Percentiles rank a stretch among this genome's conserved stretches.
Evolutionary conservation across 2,888 invertebrate species (phyloP).

Genomic region (Heliconius ismenius): DNA sequence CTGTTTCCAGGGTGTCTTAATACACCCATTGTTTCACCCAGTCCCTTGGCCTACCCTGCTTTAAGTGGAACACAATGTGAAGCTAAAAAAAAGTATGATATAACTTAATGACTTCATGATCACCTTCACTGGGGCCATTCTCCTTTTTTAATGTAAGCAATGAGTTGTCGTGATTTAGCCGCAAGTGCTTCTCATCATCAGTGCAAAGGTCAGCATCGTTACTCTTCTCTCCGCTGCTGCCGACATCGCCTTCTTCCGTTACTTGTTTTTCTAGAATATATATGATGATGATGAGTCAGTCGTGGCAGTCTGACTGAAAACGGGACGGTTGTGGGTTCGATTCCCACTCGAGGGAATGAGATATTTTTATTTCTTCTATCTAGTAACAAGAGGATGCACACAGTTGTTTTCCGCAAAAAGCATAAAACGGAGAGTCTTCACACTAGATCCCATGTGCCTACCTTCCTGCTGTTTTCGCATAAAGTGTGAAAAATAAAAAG

Average conservation of each 20-base stretch:
- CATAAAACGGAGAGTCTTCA: background rate
- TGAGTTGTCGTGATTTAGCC: slow-evolving; percentile 69
- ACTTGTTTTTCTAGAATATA: slow-evolving; percentile 61
- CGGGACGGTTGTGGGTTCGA: no score
- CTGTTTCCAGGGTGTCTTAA: no score
- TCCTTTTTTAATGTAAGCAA: slow-evolving; percentile 23
- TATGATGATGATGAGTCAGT: background rate
- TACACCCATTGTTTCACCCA: no score
- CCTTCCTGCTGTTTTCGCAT: background rate
- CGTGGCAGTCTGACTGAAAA: no score
- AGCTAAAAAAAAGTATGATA: background rate
- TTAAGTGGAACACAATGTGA: background rate
- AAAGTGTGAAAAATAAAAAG: background rate
- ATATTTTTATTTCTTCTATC: no score
- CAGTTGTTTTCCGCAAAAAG: background rate
- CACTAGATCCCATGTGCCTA: background rate
- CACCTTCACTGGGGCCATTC: slow-evolving; percentile 22
- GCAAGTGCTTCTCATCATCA: slow-evolving; percentile 74
- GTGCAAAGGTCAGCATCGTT: slow-evolving; percentile 65
- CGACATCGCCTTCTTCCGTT: slow-evolving; percentile 61
- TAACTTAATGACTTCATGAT: background rate
- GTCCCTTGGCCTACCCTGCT: background rate
- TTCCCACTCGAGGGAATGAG: no score
- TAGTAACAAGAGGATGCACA: background rate
- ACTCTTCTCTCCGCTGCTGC: slow-evolving; percentile 64